Conservation (phyloP, 2,797 vertebrate species). For the Anomalospiza imberbis region DNA sequence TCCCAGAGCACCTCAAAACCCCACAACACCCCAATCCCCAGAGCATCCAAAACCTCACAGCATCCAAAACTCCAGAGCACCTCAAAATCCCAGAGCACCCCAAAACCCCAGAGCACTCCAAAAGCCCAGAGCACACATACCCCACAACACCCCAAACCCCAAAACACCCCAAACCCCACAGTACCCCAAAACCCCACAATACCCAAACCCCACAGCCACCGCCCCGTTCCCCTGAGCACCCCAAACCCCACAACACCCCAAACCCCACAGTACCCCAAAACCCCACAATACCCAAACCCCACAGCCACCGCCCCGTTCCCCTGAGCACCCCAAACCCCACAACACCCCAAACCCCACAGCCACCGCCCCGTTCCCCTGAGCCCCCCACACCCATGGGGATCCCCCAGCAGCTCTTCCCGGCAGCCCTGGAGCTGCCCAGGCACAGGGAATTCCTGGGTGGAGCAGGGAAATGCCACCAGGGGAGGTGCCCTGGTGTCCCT, state of each 20-base stretch:
- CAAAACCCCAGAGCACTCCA: too few species aligned
- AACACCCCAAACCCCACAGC: too few species aligned
- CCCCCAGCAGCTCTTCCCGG: not conserved
- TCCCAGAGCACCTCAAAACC: too few species aligned
- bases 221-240: too few species aligned
- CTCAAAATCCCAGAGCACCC: too few species aligned
- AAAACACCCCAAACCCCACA: not conserved
- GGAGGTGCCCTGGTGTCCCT: not conserved
- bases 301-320: fast-evolving
- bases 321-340: not conserved
- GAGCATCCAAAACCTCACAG: too few species aligned
- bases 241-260: too few species aligned
- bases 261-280: too few species aligned
- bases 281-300: too few species aligned
- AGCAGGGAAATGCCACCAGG: not conserved
- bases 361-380: fast-evolving
- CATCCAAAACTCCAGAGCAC: too few species aligned
- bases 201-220: not conserved
- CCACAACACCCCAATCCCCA: too few species aligned
- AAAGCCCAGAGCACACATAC: not conserved
- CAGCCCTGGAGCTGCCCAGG: not conserved
- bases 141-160: not conserved
- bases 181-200: too few species aligned
- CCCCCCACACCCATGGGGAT: fast-evolving
- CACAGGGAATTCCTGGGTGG: fast-evolving